Conservation (phyloP, 2,888 invertebrate species). For the Dascillus cervinus region DNA sequence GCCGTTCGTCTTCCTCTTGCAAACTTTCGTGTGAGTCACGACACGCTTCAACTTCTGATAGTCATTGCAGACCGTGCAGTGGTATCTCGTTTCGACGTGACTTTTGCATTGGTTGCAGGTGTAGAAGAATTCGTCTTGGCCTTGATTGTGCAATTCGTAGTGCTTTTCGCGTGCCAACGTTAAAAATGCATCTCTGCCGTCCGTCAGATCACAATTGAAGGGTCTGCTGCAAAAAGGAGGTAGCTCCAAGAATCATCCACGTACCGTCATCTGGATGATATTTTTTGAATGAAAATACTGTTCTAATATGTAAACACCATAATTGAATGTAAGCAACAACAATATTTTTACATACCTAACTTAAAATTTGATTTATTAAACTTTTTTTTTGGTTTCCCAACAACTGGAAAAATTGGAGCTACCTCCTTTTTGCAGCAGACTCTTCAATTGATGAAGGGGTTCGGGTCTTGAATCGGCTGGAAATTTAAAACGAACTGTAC, state of each 20-base stretch:
- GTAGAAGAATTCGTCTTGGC: conserved; percentile 95
- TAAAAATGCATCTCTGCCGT: conserved; percentile 97
- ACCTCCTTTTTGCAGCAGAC: too few relatives aligned
- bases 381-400: too few relatives aligned
- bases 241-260: too few relatives aligned
- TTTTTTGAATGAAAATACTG: too few relatives aligned
- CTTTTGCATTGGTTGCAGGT: conserved; percentile 97
- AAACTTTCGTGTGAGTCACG: conserved; percentile 94
- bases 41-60: conserved; percentile 99
- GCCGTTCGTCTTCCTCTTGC: conserved; percentile 92
- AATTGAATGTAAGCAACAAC: too few relatives aligned
- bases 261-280: too few relatives aligned
- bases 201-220: conserved; percentile 99
- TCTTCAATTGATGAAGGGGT: conserved; percentile 85
- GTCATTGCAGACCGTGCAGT: conserved; percentile 98
- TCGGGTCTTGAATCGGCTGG: conserved; percentile 95
- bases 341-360: too few relatives aligned
- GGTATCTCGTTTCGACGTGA: conserved; percentile 93
- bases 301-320: too few relatives aligned
- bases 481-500: too few relatives aligned
- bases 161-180: conserved; percentile 97
- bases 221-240: too few relatives aligned
- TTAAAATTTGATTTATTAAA: too few relatives aligned
- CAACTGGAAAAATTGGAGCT: too few relatives aligned
- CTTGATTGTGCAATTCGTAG: conserved; percentile 98